These are phyloP conservation scores for Parapristionchus giblindavisi DNA, from an alignment of 2,888 invertebrate genomes.

Conservation along the genomic window DNA sequence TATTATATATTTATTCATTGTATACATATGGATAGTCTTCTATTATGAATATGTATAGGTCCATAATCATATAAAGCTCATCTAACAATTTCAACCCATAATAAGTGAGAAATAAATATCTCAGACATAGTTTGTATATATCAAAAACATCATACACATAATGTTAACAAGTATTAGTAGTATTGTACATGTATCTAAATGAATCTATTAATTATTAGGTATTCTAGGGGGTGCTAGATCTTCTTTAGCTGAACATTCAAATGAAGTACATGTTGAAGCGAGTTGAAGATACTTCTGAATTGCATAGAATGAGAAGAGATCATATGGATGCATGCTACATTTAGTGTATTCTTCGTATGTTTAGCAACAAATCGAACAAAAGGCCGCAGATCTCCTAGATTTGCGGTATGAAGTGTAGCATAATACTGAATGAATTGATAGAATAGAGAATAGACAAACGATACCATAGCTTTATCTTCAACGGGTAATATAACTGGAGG, in stretches of 20 bases:
- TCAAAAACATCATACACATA: too few relatives aligned
- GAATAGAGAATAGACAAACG: too few relatives aligned
- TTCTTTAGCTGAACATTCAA: constrained; percentile 13
- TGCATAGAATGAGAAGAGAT: not conserved
- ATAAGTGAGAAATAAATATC: too few relatives aligned
- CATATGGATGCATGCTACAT: constrained; percentile 43
- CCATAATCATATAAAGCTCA: too few relatives aligned
- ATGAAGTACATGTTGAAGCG: constrained; percentile 15
- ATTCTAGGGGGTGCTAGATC: not conserved
- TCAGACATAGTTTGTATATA: too few relatives aligned
- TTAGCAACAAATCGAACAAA: constrained; percentile 91
- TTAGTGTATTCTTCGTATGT: constrained; percentile 58
- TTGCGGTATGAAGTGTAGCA: constrained; percentile 87
- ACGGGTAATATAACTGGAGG: constrained; percentile 86
- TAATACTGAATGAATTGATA: constrained; percentile 76
- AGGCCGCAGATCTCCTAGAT: constrained; percentile 91
- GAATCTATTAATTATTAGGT: not conserved
- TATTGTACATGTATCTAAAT: not conserved
- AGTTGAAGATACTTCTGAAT: constrained; percentile 23
- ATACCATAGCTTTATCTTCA: constrained; percentile 14
- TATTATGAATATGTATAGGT: too few relatives aligned
- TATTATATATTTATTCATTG: not conserved
- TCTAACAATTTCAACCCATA: too few relatives aligned
- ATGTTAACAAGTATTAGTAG: too few relatives aligned
- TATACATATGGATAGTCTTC: too few relatives aligned